Evolutionary conservation across 2,888 invertebrate species (phyloP), one percentile per base, ranked within the genome.

Genomic region (Mermis nigrescens): DNA sequence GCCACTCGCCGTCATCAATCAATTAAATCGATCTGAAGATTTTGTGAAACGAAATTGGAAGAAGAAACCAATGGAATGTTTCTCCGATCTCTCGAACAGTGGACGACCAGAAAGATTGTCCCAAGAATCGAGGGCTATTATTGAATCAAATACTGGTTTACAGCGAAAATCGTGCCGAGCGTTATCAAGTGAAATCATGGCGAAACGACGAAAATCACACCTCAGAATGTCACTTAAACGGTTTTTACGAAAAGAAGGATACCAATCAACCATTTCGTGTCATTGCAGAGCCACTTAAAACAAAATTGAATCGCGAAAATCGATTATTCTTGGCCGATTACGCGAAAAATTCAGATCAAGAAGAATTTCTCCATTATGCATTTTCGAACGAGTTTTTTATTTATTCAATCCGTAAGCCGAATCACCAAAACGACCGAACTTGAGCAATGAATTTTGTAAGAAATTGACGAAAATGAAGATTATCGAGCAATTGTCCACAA

Each of bases 321-420:
- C n/a, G 56, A n/a, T 31, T 7, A 56, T n/a, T 56, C 38, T 45
- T n/a, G 56, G 56, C 15, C 31, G 28, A 46, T 53, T 54, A 29
- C 26, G 28, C 31, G 24, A 54, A 1, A 32, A 31, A 54, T 46
- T n/a, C 32, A 27, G 53, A 54, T n/a, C n/a, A 51, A 59, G 38
- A 38, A 38, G 38, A 38, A 38, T 38, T 38, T 38, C 38, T 38
- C 38, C 38, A 38, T 38, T 38, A 38, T 38, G 38, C 19, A 19
- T 38, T 38, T 38, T 19, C 19, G 7, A 7, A 38, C 19, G 12
- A 38, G 19, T 38, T 38, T 38, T 38, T 38, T 38, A 38, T 38
- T 38, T 12, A 38, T 38, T 38, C 38, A 38, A 12, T 38, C 7
- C 7, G 38, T 38, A 38, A 38, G 38, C 38, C 7, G 38, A 38